Conservation (phyloP, 64 coral and sea anemone species). For the Cladopsammia gracilis region DNA sequence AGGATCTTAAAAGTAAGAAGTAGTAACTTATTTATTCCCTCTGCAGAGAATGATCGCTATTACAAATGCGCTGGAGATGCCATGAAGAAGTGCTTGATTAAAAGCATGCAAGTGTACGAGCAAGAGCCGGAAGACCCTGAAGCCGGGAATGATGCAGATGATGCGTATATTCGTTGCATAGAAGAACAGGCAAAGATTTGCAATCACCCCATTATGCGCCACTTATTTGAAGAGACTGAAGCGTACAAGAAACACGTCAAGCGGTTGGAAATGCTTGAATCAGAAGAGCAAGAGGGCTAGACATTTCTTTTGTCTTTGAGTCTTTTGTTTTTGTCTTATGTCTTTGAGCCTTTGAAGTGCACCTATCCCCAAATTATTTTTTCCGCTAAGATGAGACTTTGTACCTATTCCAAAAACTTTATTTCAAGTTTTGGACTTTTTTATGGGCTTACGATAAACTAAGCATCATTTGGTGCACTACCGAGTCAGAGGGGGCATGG, state of each 20-base stretch:
- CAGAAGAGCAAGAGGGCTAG: constrained; percentile 36
- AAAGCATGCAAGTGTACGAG: constrained; percentile 6
- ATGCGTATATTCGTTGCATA: constrained; percentile 35
- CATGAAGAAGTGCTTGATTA: constrained; percentile 31
- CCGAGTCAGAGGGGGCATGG: no score
- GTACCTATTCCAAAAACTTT: no score
- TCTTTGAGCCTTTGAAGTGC: not conserved
- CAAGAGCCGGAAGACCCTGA: constrained; percentile 20
- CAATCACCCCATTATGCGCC: constrained; percentile 25
- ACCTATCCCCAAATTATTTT: no score
- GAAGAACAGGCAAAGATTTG: constrained; percentile 36
- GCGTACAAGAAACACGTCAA: constrained; percentile 38
- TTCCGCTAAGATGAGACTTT: no score
- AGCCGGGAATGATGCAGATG: not conserved
- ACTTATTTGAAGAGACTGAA: constrained; percentile 16
- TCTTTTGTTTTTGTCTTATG: no score
- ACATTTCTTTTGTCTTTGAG: no score
- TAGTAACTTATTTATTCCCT: constrained; percentile 26
- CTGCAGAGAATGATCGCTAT: constrained; percentile 33
- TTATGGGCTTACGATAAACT: no score
- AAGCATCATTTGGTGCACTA: no score
- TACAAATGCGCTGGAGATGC: constrained; percentile 43
- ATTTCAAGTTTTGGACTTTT: no score
- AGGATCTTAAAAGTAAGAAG: constrained; percentile 27
- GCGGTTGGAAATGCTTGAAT: constrained; percentile 39